phyloP scores from a whole-genome alignment of 2,797 vertebrate species.

The Lepus oiostolus region DNA sequence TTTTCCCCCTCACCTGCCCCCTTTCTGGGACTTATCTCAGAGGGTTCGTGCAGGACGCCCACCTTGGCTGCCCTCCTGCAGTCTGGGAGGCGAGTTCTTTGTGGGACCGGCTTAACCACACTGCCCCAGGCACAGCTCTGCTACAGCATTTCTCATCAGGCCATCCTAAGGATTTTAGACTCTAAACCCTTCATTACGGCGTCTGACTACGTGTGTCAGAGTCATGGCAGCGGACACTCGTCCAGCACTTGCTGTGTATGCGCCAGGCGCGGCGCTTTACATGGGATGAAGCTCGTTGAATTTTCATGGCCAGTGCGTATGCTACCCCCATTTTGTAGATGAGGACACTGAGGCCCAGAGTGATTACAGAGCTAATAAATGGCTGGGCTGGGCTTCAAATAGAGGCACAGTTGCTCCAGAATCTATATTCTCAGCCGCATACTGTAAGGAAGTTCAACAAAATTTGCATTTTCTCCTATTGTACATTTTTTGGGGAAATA shows the following conservation, averaged over 20 bases:
- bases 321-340: not conserved
- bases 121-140: not conserved
- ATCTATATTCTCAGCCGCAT: not conserved
- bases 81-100: not conserved
- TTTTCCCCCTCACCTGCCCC: not conserved
- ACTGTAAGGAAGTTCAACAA: not conserved
- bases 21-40: not conserved
- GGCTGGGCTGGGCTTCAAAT: not conserved
- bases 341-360: not conserved
- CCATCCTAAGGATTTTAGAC: not conserved
- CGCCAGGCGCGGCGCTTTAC: not conserved
- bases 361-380: not conserved
- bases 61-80: not conserved
- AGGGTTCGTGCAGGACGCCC: not conserved
- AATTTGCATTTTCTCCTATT: not conserved
- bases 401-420: not conserved
- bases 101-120: not conserved
- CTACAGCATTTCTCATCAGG: not conserved
- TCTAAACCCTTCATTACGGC: not conserved
- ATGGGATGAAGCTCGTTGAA: slow-evolving; percentile 19
- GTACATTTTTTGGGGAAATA: slow-evolving; percentile 35
- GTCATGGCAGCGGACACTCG: not conserved
- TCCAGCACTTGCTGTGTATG: not conserved
- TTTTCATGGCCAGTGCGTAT: slow-evolving; percentile 8
- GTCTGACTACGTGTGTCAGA: not conserved